These are phyloP conservation scores for Philhelius pedissequus DNA, from an alignment of 2,888 invertebrate species.

Conservation along the genomic window DNA sequence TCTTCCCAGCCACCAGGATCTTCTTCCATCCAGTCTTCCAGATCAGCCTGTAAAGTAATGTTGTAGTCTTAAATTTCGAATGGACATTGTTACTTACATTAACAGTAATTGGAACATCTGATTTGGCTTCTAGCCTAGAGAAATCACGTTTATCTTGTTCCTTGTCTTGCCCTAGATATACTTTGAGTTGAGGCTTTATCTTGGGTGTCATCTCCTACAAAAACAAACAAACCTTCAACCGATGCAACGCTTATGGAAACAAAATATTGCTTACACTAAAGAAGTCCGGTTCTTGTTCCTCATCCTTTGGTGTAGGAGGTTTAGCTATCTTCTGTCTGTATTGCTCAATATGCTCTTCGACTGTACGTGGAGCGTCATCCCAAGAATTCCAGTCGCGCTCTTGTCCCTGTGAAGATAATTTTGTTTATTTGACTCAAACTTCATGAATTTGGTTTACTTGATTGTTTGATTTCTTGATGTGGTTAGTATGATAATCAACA, in stretches of 20 bases:
- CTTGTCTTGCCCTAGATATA: conserved; percentile 79
- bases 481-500: conserved; percentile 78
- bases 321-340: conserved; percentile 81
- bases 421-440: not conserved
- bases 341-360: conserved; percentile 83
- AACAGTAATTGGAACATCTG: conserved; percentile 79
- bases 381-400: conserved; percentile 82
- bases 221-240: not conserved
- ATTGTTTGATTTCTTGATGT: conserved; percentile 48
- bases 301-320: conserved; percentile 77
- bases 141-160: conserved; percentile 74
- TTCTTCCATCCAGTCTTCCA: conserved; percentile 81
- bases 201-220: conserved; percentile 82
- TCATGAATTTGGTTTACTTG: conserved; percentile 19
- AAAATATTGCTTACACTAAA: conserved; percentile 79
- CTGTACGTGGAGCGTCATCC: conserved; percentile 81
- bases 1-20: conserved; percentile 80
- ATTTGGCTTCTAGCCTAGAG: conserved; percentile 79
- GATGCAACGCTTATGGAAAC: not conserved
- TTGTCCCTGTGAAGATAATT: conserved; percentile 68
- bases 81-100: conserved; percentile 71
- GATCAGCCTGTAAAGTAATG: conserved; percentile 78
- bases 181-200: conserved; percentile 82
- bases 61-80: not conserved
- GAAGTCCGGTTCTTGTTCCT: conserved; percentile 80